Conservation (phyloP, 2,797 vertebrate genomes). For the Pipistrellus pygmaeus region DNA sequence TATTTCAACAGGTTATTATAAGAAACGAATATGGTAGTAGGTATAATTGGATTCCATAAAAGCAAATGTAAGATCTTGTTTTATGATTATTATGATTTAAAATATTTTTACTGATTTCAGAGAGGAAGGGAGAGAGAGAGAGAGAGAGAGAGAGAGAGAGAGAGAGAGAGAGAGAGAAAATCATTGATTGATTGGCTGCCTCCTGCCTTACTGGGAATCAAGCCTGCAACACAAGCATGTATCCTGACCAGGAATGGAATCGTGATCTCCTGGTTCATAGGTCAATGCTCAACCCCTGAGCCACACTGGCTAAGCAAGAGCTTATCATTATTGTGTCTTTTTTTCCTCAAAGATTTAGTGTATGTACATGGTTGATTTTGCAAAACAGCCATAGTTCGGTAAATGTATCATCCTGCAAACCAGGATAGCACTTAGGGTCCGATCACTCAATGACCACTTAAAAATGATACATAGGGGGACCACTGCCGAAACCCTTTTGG, state of each 20-base stretch:
- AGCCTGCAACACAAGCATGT: too few relatives aligned
- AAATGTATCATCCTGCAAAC: neutral
- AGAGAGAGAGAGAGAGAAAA: too few relatives aligned
- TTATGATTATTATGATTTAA: neutral
- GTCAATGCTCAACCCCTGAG: too few relatives aligned
- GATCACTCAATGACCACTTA: neutral
- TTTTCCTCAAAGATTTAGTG: neutral
- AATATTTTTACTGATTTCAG: too few relatives aligned
- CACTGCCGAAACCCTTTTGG: too few relatives aligned
- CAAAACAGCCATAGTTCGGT: neutral
- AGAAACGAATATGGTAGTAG: neutral
- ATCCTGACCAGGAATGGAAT: too few relatives aligned
- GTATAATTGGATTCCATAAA: neutral
- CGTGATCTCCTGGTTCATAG: too few relatives aligned
- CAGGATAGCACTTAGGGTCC: neutral
- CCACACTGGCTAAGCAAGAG: neutral
- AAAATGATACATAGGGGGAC: neutral
- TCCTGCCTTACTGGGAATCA: too few relatives aligned
- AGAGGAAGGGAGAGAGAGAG: too few relatives aligned
- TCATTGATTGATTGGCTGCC: too few relatives aligned
- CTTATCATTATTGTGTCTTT: neutral
- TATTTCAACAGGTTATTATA: neutral
- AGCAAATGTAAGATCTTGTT: neutral
- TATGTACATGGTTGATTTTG: neutral
- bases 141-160: too few relatives aligned